A percentile compares a stretch with the other conserved stretches of the same genome.
Evolutionary conservation across 2,888 invertebrate species (phyloP).

Genomic region (Xylota sylvarum): DNA sequence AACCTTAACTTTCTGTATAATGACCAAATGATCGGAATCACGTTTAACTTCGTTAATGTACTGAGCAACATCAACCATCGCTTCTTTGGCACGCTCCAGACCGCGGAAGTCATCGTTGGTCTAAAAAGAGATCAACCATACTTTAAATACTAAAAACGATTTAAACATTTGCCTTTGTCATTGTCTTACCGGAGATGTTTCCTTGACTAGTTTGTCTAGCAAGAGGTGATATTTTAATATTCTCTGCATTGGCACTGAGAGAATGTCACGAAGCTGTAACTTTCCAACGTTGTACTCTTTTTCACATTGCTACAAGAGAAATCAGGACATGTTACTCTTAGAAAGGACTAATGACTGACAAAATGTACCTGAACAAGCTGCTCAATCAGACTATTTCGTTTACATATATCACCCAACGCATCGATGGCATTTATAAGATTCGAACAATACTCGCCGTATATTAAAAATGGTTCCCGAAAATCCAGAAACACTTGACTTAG

Average conservation of each 20-base stretch:
- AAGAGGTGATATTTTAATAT: slow-evolving; percentile 98
- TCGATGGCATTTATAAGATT: slow-evolving; percentile 96
- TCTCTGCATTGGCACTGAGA: slow-evolving; percentile 99
- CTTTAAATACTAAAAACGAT: neutral
- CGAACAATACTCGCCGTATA: slow-evolving; percentile 98
- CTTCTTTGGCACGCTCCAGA: slow-evolving; percentile 94
- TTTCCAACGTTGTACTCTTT: slow-evolving; percentile 97
- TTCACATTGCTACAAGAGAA: slow-evolving; percentile 92
- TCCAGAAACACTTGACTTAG: slow-evolving; percentile 95
- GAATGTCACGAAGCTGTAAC: slow-evolving; percentile 96
- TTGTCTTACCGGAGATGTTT: slow-evolving; percentile 90
- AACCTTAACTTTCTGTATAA: slow-evolving; percentile 95
- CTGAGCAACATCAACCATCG: slow-evolving; percentile 98
- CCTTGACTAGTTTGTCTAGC: slow-evolving; percentile 94
- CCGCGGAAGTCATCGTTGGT: slow-evolving; percentile 93
- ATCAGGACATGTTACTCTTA: neutral
- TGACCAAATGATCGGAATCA: slow-evolving; percentile 96
- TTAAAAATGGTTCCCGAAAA: slow-evolving; percentile 95
- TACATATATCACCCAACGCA: slow-evolving; percentile 87
- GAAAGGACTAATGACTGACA: neutral
- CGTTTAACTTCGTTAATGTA: slow-evolving; percentile 99
- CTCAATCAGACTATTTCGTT: slow-evolving; percentile 83
- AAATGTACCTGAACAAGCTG: slow-evolving; percentile 82
- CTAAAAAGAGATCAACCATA: slow-evolving; percentile 84
- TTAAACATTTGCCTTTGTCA: neutral